phyloP scores from a whole-genome alignment of 2,888 invertebrate genomes.

The Phorcus lineatus region DNA sequence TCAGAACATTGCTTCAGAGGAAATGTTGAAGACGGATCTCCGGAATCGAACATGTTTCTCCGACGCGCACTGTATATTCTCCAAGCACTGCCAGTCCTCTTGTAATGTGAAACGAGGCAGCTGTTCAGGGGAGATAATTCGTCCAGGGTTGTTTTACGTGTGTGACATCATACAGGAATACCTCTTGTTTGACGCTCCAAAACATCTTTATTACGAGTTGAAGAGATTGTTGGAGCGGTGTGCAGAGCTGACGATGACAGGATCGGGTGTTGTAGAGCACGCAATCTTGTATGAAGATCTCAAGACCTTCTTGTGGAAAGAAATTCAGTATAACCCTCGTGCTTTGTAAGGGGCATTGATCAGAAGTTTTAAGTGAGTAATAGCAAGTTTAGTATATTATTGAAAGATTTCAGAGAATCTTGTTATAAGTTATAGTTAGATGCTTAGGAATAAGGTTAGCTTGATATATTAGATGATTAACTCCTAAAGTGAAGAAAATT shows the following conservation, averaged over 20 bases:
- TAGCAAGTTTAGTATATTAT: too few species aligned
- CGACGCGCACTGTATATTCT: conserved; percentile 58
- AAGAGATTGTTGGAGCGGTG: conserved; percentile 56
- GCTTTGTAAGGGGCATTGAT: background rate
- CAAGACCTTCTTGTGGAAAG: conserved; percentile 63
- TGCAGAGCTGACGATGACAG: conserved; percentile 33
- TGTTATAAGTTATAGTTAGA: too few species aligned
- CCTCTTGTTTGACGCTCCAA: conserved; percentile 60
- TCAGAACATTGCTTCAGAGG: conserved; percentile 52
- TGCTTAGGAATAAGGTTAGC: too few species aligned
- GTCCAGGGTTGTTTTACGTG: conserved; percentile 57
- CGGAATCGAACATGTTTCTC: conserved; percentile 47
- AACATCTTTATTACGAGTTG: conserved; percentile 46
- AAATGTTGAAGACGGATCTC: conserved; percentile 45
- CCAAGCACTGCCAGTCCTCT: conserved; percentile 54
- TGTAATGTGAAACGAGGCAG: conserved; percentile 49
- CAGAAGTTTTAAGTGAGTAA: too few species aligned
- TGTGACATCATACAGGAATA: conserved; percentile 66
- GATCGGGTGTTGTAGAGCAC: conserved; percentile 52
- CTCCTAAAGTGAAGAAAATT: too few species aligned
- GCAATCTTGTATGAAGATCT: conserved; percentile 62
- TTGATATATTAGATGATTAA: too few species aligned
- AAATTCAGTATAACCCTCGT: conserved; percentile 52
- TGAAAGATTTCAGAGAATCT: too few species aligned
- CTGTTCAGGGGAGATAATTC: conserved; percentile 53